Percentiles rank a stretch among this genome's conserved stretches.
Conservation (phyloP, 1,140 invertebrate species). For the Cylas formicarius region DNA sequence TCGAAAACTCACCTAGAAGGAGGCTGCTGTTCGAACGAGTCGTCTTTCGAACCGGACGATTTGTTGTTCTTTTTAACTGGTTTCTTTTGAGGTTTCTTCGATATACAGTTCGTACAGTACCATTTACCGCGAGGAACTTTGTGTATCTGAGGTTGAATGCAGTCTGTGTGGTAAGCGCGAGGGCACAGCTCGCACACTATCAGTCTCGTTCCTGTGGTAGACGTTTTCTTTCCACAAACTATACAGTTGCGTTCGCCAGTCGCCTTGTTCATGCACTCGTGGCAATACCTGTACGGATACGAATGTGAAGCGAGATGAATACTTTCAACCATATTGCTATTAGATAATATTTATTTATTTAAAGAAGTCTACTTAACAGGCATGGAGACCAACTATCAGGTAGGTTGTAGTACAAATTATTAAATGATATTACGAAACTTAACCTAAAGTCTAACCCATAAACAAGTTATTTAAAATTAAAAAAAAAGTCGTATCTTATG, state of each 20-base stretch:
- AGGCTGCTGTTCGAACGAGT: constrained; percentile 52
- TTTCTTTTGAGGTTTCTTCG: constrained; percentile 69
- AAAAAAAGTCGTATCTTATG: no score
- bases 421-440: no score
- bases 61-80: constrained; percentile 29
- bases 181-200: constrained; percentile 83
- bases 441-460: no score
- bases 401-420: no score
- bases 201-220: constrained; percentile 57
- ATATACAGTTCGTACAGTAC: constrained; percentile 76
- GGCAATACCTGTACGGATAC: constrained; percentile 73
- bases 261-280: constrained; percentile 94
- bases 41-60: constrained; percentile 42
- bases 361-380: no score
- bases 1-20: constrained; percentile 49
- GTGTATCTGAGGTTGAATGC: constrained; percentile 76
- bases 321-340: no score
- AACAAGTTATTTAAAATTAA: no score
- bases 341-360: no score
- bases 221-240: constrained; percentile 73
- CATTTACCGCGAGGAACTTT: constrained; percentile 82
- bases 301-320: no score
- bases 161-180: constrained; percentile 86
- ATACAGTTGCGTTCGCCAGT: constrained; percentile 80
- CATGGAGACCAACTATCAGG: no score